Conservation (phyloP, 2,797 vertebrate species). For the Spatula versicolor region DNA sequence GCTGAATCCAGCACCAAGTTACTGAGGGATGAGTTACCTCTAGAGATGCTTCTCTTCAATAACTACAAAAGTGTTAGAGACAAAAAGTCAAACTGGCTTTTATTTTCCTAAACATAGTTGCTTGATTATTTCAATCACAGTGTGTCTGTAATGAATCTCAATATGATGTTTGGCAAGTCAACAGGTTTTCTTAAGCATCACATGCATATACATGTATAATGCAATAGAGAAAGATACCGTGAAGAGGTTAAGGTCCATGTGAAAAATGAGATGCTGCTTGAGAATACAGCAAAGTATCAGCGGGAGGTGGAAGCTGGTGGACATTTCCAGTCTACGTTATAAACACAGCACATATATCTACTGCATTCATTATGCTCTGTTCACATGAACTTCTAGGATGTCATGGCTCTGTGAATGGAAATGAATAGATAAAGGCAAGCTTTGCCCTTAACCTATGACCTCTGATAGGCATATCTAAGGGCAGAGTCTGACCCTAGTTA, state of each 20-base stretch:
- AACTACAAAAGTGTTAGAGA: not conserved
- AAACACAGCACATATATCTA: not conserved
- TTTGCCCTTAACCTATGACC: not conserved
- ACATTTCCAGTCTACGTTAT: not conserved
- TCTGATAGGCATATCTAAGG: not conserved
- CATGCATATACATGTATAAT: not conserved
- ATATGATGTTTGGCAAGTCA: not conserved
- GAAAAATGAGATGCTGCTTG: not conserved
- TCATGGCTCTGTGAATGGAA: not conserved
- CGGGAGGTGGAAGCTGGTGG: not conserved
- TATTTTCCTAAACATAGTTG: not conserved
- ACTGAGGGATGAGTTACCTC: not conserved
- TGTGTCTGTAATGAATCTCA: not conserved
- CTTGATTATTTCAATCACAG: not conserved
- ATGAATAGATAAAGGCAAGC: not conserved
- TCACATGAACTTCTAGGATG: not conserved
- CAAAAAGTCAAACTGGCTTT: not conserved
- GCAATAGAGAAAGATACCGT: not conserved
- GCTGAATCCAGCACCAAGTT: not conserved
- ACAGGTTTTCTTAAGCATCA: not conserved
- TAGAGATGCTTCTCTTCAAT: not conserved
- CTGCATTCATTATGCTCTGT: not conserved
- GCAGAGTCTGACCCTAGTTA: not conserved
- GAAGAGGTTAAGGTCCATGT: not conserved
- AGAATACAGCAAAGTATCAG: not conserved